Conservation (phyloP, 2,113 vertebrate species). For the Mustela nigripes region DNA sequence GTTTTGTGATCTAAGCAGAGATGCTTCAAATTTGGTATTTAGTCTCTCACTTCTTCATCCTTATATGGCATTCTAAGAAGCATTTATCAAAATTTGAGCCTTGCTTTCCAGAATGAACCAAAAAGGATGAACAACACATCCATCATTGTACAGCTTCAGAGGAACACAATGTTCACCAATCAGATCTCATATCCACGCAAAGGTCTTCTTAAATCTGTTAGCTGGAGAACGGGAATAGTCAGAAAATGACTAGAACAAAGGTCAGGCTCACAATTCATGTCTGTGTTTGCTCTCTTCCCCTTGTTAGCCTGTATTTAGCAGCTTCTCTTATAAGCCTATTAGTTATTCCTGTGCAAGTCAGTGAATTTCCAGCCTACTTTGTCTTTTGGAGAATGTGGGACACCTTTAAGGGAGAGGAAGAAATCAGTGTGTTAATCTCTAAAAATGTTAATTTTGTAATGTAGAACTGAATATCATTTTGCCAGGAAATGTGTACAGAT, state of each 20-base stretch:
- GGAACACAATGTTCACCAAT: neutral
- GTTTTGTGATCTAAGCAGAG: neutral
- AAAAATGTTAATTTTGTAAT: neutral
- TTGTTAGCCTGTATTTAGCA: neutral
- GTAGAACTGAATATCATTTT: neutral
- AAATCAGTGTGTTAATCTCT: neutral
- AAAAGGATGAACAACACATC: conserved; percentile 8
- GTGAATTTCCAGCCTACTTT: neutral
- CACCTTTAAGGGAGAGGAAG: neutral
- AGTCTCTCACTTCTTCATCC: neutral
- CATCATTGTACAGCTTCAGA: neutral
- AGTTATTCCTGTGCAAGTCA: neutral
- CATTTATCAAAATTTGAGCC: conserved; percentile 61
- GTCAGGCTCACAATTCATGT: neutral
- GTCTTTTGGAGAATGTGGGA: neutral
- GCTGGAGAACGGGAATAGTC: neutral
- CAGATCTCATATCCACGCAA: neutral
- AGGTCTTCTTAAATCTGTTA: neutral
- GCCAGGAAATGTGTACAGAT: neutral
- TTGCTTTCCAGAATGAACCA: conserved; percentile 28
- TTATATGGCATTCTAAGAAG: neutral
- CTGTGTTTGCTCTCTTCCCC: neutral
- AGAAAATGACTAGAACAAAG: neutral
- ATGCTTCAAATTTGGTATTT: neutral
- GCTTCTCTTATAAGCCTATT: neutral